A percentile compares a stretch with the other conserved stretches of the same genome.
These are phyloP conservation scores for Sminthurides aquaticus DNA, from an alignment of 2,888 invertebrate genomes.

Conservation along the genomic window DNA sequence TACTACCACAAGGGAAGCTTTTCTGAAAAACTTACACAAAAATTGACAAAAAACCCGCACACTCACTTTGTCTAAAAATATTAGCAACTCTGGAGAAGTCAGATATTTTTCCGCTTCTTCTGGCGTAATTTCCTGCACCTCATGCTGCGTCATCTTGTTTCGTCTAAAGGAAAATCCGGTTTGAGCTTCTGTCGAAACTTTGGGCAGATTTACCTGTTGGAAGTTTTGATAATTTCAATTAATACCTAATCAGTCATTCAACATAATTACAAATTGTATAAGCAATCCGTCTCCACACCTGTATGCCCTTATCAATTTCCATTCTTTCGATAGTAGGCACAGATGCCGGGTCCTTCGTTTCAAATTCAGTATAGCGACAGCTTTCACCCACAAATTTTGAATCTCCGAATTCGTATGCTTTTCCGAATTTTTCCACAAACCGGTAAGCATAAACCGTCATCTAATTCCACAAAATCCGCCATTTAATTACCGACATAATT, in stretches of 20 bases:
- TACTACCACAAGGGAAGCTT: no score
- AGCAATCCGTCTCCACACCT: no score
- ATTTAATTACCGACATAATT: no score
- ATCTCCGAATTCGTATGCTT: slow-evolving; percentile 8
- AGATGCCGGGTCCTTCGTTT: slow-evolving; percentile 24
- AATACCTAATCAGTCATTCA: no score
- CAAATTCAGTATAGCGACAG: slow-evolving; percentile 25
- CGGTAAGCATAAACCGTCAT: slow-evolving; percentile 25
- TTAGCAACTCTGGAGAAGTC: slow-evolving; percentile 24
- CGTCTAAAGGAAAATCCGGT: slow-evolving; percentile 41
- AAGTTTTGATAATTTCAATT: no score
- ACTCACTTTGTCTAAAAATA: slow-evolving; percentile 31
- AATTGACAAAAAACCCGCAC: no score
- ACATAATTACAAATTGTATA: no score
- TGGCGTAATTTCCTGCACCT: slow-evolving; percentile 28
- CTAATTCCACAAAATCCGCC: not conserved
- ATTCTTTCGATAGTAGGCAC: slow-evolving; percentile 26
- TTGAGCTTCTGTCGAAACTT: slow-evolving; percentile 29
- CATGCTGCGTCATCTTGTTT: slow-evolving; percentile 41
- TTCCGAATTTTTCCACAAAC: slow-evolving; percentile 17
- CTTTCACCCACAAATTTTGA: slow-evolving; percentile 18
- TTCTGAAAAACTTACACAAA: no score
- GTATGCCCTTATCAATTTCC: slow-evolving; percentile 36
- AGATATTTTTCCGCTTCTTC: slow-evolving; percentile 23
- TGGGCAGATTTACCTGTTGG: slow-evolving; percentile 22